phyloP scores from a whole-genome alignment of 35 echinoderm and acorn worm genomes.

The Ptychodera flava region DNA sequence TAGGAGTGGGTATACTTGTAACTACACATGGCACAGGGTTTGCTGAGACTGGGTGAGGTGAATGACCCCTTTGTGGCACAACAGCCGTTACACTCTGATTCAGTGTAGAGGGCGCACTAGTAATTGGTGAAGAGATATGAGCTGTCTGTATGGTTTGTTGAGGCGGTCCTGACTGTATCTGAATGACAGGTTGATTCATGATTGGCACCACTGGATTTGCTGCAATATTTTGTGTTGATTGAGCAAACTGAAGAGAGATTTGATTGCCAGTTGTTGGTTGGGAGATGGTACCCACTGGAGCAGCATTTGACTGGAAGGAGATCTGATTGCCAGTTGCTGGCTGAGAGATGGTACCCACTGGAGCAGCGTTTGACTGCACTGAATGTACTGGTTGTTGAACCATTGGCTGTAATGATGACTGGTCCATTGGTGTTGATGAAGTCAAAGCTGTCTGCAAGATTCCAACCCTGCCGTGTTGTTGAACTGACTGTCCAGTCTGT shows the following conservation, averaged over 20 bases:
- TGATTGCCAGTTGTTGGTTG: not conserved
- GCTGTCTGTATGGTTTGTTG: not conserved
- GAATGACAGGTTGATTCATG: not conserved
- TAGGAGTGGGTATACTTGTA: not conserved
- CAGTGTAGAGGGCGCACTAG: not conserved
- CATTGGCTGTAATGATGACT: not conserved
- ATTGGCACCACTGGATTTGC: not conserved
- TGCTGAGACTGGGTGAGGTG: not conserved
- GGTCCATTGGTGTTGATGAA: not conserved
- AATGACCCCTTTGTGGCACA: not conserved
- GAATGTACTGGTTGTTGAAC: not conserved
- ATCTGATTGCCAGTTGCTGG: not conserved
- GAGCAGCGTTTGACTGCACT: not conserved
- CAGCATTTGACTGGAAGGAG: not conserved
- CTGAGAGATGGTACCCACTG: too few relatives aligned
- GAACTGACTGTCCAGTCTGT: too few relatives aligned
- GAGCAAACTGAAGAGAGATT: not conserved
- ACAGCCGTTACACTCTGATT: not conserved
- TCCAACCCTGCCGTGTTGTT: too few relatives aligned
- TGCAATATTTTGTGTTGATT: not conserved
- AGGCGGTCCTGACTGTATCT: not conserved
- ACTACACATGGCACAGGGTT: not conserved
- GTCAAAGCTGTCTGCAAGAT: not conserved
- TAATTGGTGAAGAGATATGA: not conserved
- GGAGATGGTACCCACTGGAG: not conserved